Conservation (phyloP, 2,888 invertebrate species). For the Ligdia adustata region DNA sequence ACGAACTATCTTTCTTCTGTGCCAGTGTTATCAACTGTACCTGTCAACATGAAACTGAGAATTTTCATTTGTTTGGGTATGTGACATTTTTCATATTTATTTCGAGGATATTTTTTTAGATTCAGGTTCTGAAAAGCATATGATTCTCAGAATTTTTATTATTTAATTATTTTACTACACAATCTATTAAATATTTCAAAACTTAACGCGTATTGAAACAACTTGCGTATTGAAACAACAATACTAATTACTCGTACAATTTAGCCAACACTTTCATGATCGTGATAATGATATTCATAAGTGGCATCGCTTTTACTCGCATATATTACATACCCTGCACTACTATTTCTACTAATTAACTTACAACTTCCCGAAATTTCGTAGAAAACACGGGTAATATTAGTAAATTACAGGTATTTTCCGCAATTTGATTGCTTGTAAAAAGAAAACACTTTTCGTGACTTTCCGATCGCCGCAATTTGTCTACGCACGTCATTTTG, state of each 20-base stretch:
- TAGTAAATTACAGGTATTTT: constrained; percentile 5
- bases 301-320: constrained; percentile 22
- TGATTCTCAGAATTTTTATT: too few relatives aligned
- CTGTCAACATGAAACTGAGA: constrained; percentile 61
- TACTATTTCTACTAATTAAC: constrained; percentile 15
- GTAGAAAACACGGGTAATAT: not conserved
- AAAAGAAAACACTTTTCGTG: constrained; percentile 12
- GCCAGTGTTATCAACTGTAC: constrained; percentile 61
- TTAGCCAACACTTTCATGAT: constrained; percentile 8
- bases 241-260: too few relatives aligned
- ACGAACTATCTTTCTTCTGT: constrained; percentile 48
- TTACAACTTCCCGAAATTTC: constrained; percentile 5
- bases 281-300: constrained; percentile 24
- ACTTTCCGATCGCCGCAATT: constrained; percentile 8
- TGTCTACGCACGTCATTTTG: constrained; percentile 11
- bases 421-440: not conserved
- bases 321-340: constrained; percentile 14
- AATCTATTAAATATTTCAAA: too few relatives aligned
- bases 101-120: too few relatives aligned
- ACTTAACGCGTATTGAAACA: too few relatives aligned
- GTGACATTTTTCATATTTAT: constrained; percentile 45
- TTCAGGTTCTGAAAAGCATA: too few relatives aligned
- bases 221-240: too few relatives aligned
- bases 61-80: constrained; percentile 69
- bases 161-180: too few relatives aligned